Evolutionary conservation across 1,140 invertebrate species (phyloP).

Genomic region (Theocolax elegans): DNA sequence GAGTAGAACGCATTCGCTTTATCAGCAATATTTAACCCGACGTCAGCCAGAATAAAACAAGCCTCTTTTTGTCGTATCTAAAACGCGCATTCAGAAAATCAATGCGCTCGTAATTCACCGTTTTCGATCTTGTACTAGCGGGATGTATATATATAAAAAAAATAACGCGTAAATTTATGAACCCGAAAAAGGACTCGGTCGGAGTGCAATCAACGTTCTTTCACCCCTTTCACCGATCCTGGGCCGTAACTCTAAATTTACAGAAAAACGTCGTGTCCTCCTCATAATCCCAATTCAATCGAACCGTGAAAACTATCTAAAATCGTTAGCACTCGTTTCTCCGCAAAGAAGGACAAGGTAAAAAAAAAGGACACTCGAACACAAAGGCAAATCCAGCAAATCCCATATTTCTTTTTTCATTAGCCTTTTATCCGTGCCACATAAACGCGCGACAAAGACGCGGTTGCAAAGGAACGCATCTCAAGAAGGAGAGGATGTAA

Average conservation of each 20-base stretch:
- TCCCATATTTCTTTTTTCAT: constrained; percentile 42
- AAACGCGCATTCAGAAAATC: background rate
- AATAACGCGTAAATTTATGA: constrained; percentile 25
- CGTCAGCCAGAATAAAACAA: background rate
- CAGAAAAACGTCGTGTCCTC: background rate
- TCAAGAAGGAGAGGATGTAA: background rate
- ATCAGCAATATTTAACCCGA: background rate
- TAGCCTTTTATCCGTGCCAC: constrained; percentile 25
- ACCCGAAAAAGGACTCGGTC: background rate
- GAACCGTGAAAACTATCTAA: constrained; percentile 35
- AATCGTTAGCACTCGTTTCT: constrained; percentile 32
- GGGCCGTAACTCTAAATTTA: constrained; percentile 22
- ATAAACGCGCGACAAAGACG: background rate
- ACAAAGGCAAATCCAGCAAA: constrained; percentile 37
- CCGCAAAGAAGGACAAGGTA: background rate
- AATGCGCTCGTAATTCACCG: background rate
- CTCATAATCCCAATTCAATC: constrained; percentile 27
- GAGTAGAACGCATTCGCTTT: background rate
- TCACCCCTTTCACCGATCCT: background rate
- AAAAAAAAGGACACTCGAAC: background rate
- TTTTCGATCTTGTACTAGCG: background rate
- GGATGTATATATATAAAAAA: too few species aligned
- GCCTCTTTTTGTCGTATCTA: background rate
- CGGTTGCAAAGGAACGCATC: background rate
- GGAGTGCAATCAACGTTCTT: constrained; percentile 18